phyloP scores from a whole-genome alignment of 2,113 vertebrate species.

The Pholis gunnellus region DNA sequence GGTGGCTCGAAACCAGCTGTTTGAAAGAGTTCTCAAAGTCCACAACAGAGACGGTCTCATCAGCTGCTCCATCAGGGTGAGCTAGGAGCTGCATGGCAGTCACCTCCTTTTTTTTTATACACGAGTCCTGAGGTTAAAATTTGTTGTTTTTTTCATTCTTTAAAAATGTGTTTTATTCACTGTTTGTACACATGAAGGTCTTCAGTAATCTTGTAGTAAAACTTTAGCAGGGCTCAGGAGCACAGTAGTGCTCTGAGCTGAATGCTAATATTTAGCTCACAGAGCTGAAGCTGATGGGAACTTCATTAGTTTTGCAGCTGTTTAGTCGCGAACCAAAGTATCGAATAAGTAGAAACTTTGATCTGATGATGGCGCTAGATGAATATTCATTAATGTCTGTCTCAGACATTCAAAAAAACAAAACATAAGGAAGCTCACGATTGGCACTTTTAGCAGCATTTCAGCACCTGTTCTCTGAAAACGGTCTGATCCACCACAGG shows the following conservation, averaged over 20 bases:
- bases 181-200: no score
- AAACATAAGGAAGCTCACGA: neutral
- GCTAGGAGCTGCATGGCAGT: neutral
- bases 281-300: neutral
- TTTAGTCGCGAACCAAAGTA: neutral
- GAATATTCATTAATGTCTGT: neutral
- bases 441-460: neutral
- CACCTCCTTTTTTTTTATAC: neutral
- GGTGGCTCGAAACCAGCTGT: constrained; percentile 90
- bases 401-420: neutral
- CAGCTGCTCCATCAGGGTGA: constrained; percentile 97
- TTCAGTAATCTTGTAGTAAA: no score
- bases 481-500: constrained; percentile 7
- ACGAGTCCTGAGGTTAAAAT: no score
- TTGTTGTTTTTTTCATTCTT: no score
- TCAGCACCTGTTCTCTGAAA: constrained; percentile 6
- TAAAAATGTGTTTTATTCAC: no score
- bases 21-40: constrained; percentile 93
- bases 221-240: no score
- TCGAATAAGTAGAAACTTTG: neutral
- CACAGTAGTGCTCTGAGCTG: neutral
- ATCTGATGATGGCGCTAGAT: neutral
- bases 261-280: constrained; percentile 1
- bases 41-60: constrained; percentile 96
- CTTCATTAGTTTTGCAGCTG: neutral